A percentile compares a stretch with the other conserved stretches of the same genome.
Conservation (phyloP, 2,888 invertebrate genomes). For the Apotomis turbidana region DNA sequence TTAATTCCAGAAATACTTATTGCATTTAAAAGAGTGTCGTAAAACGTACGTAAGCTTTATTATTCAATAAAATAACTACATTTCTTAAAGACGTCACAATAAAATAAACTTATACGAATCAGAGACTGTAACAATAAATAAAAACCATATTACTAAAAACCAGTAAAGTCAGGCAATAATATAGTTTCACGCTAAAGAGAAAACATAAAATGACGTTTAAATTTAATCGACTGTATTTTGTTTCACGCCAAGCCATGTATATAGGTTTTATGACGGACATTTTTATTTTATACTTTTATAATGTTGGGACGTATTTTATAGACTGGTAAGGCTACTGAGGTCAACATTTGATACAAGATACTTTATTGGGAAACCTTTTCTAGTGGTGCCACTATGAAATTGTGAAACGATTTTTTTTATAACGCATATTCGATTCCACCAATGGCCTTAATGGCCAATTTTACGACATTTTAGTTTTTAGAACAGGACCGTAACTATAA, state of each 20-base stretch:
- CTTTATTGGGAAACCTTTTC: constrained; percentile 1
- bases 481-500: too few relatives aligned
- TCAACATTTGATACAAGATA: constrained; percentile 19
- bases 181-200: constrained; percentile 44
- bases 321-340: constrained; percentile 22
- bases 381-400: too few relatives aligned
- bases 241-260: constrained; percentile 27
- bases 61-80: constrained; percentile 8
- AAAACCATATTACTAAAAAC: constrained; percentile 15
- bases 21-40: neutral
- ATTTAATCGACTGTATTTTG: constrained; percentile 39
- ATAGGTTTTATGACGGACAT: constrained; percentile 14
- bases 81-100: constrained; percentile 7
- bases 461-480: too few relatives aligned
- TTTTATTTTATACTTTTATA: constrained; percentile 21
- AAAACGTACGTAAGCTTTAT: neutral
- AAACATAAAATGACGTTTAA: constrained; percentile 48
- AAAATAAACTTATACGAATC: constrained; percentile 5
- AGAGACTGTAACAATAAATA: constrained; percentile 5
- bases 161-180: constrained; percentile 24
- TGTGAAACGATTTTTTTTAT: too few relatives aligned
- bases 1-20: too few relatives aligned
- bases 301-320: constrained; percentile 25
- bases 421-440: too few relatives aligned
- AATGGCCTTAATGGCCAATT: too few relatives aligned